phyloP scores from a whole-genome alignment of 2,113 vertebrate species.

The Xenopus laevis region DNA sequence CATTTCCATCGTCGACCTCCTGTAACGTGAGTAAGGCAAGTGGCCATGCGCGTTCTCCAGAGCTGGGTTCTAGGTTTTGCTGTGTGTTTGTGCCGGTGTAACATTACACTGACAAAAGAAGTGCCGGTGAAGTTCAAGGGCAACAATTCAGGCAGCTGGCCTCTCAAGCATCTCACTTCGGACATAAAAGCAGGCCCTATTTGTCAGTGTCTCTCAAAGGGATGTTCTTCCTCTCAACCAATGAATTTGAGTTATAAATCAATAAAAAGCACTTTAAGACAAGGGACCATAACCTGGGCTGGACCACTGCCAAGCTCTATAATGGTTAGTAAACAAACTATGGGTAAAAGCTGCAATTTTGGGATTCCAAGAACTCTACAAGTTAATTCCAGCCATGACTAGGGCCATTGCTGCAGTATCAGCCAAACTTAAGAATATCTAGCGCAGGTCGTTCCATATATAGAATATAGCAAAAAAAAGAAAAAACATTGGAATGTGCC shows the following conservation, averaged over 20 bases:
- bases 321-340: too few species aligned
- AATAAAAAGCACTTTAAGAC: slow-evolving; percentile 29
- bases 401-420: too few species aligned
- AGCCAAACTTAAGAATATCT: too few species aligned
- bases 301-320: too few species aligned
- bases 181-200: slow-evolving; percentile 42
- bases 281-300: neutral
- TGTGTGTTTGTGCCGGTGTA: slow-evolving; percentile 29
- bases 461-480: too few species aligned
- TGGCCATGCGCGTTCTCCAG: slow-evolving; percentile 23
- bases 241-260: slow-evolving; percentile 17
- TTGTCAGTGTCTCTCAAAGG: slow-evolving; percentile 31
- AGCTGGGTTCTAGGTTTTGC: slow-evolving; percentile 19
- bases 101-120: slow-evolving; percentile 42
- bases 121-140: slow-evolving; percentile 42
- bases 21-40: slow-evolving; percentile 34
- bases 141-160: slow-evolving; percentile 44
- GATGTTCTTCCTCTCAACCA: slow-evolving; percentile 24
- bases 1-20: slow-evolving; percentile 33
- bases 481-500: too few species aligned
- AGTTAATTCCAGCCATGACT: too few species aligned
- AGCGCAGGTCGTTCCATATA: too few species aligned
- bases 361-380: too few species aligned
- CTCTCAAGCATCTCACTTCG: slow-evolving; percentile 31
- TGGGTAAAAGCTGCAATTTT: too few species aligned